These are phyloP conservation scores for Microtus ochrogaster DNA, from an alignment of 2,113 vertebrate species.

Conservation along the genomic window DNA sequence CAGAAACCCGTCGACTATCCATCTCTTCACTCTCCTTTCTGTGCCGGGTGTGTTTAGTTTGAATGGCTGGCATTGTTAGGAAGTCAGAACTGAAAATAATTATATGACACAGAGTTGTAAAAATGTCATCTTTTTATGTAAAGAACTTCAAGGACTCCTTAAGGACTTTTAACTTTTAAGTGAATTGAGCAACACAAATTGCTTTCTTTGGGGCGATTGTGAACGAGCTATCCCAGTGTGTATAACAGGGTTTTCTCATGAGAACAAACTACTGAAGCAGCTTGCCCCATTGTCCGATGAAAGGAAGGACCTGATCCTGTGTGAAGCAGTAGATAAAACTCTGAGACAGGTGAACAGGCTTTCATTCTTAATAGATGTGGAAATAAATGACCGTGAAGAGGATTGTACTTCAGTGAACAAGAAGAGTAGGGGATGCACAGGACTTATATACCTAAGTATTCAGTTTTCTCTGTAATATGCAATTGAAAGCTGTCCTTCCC, in stretches of 20 bases:
- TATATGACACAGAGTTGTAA: background rate
- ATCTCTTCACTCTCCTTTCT: background rate
- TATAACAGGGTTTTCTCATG: background rate
- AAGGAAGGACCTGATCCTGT: background rate
- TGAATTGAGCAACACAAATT: background rate
- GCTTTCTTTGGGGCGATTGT: background rate
- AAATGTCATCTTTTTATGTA: background rate
- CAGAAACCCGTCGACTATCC: background rate
- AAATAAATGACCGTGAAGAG: conserved; percentile 42
- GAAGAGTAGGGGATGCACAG: background rate
- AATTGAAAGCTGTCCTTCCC: conserved; percentile 7
- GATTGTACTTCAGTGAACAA: background rate
- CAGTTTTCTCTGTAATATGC: conserved; percentile 18
- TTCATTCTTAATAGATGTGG: background rate
- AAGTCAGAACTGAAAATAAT: background rate
- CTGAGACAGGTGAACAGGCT: background rate
- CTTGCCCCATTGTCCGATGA: background rate
- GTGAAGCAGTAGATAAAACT: background rate
- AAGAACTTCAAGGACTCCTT: background rate
- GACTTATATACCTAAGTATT: background rate
- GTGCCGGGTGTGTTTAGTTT: background rate
- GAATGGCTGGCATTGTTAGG: background rate
- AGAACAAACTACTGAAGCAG: background rate
- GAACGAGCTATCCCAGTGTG: background rate
- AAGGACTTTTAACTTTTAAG: background rate